phyloP scores from a whole-genome alignment of 2,888 invertebrate genomes.

The Dilophus febrilis region DNA sequence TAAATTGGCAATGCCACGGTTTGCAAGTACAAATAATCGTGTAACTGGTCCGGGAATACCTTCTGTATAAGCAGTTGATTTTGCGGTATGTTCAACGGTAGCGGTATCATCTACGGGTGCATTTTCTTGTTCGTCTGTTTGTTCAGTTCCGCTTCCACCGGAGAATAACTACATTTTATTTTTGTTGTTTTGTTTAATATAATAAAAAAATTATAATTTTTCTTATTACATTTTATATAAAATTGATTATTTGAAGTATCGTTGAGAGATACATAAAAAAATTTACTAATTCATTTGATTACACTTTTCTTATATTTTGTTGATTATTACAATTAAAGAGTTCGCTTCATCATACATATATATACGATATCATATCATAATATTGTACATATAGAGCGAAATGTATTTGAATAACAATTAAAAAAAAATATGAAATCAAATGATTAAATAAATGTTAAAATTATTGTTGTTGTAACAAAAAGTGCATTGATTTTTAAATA shows the following conservation, averaged over 20 bases:
- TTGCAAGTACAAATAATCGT: constrained; percentile 70
- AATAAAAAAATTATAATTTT: background rate
- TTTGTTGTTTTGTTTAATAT: background rate
- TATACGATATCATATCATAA: no score
- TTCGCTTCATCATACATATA: no score
- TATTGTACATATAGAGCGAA: no score
- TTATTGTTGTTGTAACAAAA: no score
- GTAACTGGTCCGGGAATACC: constrained; percentile 79
- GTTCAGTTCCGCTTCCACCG: constrained; percentile 52
- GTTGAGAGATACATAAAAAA: no score
- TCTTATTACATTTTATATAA: background rate
- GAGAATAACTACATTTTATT: constrained; percentile 54
- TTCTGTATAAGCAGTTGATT: constrained; percentile 49
- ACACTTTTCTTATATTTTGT: no score
- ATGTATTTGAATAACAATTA: no score
- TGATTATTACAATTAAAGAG: no score
- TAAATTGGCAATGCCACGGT: constrained; percentile 71
- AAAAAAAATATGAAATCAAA: no score
- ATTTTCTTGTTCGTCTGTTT: constrained; percentile 38
- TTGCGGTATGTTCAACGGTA: constrained; percentile 24
- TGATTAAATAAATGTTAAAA: no score
- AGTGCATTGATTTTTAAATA: no score
- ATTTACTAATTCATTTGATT: no score
- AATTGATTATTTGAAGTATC: background rate
- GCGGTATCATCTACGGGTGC: constrained; percentile 37